Conservation (phyloP, 2,113 vertebrate species). For the Varanus komodoensis region DNA sequence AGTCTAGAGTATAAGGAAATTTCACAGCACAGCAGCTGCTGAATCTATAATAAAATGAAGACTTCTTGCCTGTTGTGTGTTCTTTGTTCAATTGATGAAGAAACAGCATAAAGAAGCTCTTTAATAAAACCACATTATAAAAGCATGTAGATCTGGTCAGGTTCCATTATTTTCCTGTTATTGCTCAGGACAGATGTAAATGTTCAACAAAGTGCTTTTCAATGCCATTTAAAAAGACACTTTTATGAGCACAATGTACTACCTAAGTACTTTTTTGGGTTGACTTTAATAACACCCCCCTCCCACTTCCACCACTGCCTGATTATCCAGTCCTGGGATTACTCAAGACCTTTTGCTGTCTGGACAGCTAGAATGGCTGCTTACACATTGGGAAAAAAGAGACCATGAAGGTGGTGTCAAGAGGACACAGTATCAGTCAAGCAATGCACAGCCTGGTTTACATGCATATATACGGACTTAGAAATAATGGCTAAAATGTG, state of each 20-base stretch:
- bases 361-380: neutral
- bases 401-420: no score
- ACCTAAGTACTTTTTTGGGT: slow-evolving; percentile 29
- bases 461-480: no score
- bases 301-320: neutral
- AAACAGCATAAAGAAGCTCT: neutral
- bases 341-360: neutral
- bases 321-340: neutral
- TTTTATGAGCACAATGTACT: slow-evolving; percentile 44
- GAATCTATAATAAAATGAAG: neutral
- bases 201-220: slow-evolving; percentile 55
- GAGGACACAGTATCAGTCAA: no score
- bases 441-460: no score
- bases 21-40: neutral
- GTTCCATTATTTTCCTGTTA: neutral
- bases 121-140: neutral
- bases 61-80: neutral
- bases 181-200: slow-evolving; percentile 30
- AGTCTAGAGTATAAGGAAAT: no score
- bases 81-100: neutral
- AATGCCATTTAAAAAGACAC: slow-evolving; percentile 58
- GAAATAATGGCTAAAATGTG: no score
- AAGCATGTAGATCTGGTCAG: slow-evolving; percentile 11
- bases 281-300: slow-evolving; percentile 31
- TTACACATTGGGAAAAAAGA: no score